phyloP scores from a whole-genome alignment of 1,140 invertebrate genomes.

The Drosophila punjabiensis region DNA sequence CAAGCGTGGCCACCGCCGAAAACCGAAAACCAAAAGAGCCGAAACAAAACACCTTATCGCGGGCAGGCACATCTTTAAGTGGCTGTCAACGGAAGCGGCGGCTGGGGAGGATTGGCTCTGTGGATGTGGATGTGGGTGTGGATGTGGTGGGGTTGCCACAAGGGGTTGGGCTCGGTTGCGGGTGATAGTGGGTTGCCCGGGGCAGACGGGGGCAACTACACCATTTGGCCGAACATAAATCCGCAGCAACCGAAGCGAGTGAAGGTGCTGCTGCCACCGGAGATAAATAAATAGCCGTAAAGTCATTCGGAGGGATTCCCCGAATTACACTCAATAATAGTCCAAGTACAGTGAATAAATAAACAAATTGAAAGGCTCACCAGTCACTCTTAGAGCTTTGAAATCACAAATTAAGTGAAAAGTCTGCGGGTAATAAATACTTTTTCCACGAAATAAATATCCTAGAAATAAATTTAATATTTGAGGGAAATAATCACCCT shows the following conservation, averaged over 20 bases:
- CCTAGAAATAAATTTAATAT: not conserved
- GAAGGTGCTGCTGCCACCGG: conserved; percentile 32
- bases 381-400: not conserved
- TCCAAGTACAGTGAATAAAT: conserved; percentile 17
- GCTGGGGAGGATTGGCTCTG: conserved; percentile 3
- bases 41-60: conserved; percentile 83
- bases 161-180: not conserved
- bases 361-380: conserved; percentile 11
- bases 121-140: not conserved
- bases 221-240: conserved; percentile 59
- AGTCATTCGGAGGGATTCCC: conserved; percentile 20
- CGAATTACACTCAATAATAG: conserved; percentile 25
- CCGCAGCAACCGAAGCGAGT: conserved; percentile 43
- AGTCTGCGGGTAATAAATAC: not conserved
- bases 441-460: not conserved
- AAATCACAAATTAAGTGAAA: not conserved
- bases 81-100: conserved; percentile 71
- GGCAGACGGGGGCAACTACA: conserved; percentile 40
- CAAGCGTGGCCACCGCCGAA: conserved; percentile 44
- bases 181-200: conserved; percentile 15
- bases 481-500: not conserved
- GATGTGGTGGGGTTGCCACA: conserved; percentile 9
- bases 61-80: conserved; percentile 79
- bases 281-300: conserved; percentile 49
- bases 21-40: conserved; percentile 41